Base-by-base conservation (phyloP, 1,140 invertebrate genomes). In the Drosophila tsacasi region DNA sequence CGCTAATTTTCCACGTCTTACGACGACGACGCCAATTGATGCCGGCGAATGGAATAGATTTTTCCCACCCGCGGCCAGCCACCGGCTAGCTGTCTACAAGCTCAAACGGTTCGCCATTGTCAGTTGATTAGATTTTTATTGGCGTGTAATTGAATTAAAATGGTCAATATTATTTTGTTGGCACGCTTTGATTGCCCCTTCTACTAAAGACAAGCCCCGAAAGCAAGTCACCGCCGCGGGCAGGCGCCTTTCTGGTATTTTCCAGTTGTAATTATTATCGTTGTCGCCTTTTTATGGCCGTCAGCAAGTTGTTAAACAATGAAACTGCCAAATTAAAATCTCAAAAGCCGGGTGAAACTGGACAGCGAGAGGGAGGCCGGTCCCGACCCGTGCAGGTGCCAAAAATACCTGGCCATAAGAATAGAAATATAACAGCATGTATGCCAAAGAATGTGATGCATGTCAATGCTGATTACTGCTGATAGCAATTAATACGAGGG, bases 141-240 rank as follows among this genome's bases (percentile, higher is more conserved):
- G 84, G 74, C 81, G 67, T 81, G 35, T 89, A 89, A 87, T 87
- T 84, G 73, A 89, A 87, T 87, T 84, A 81, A 89, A 89, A 73
- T 58, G 82, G 69, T 21, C 69, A 76, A 81, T 89, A 87, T 79
- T 84, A 71, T 81, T 87, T 87, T 89, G 84, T 35, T 78, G 77
- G 46, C 84, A 72, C 83, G 65, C 72, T 86, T 87, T 89, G 84
- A 87, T 87, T 87, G 84, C 40, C 49, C 59, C 37, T 52, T 69
- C 59, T 71, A 17, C 76, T 42, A 67, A 76, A 64, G 62, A 72
- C 61, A 60, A 75, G 69, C 39, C 30, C 40, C 66, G 39, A 68
- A 67, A 78, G 55, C 60, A 76, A 66, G 50, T 80, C 69, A 49
- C 52, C 27, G 46, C n/a, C 69, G 58, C 46, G 21, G 47, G 55